Percentiles rank a stretch among this genome's conserved stretches.
Conservation (phyloP, 1,140 invertebrate species). For the Callitettix versicolor region DNA sequence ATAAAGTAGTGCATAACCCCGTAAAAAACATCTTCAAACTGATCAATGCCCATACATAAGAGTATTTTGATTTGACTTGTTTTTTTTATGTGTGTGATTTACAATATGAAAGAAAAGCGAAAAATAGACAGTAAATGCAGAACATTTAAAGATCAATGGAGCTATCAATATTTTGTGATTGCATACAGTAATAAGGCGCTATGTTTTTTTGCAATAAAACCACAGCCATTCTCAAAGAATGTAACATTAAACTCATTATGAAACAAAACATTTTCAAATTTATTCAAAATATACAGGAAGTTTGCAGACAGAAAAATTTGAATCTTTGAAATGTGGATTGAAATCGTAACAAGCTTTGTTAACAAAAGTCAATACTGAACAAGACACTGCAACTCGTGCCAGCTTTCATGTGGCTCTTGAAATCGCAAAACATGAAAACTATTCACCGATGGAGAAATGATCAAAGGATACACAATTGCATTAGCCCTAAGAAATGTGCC, state of each 20-base stretch:
- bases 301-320: slow-evolving; percentile 19
- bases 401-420: too few species aligned
- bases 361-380: too few species aligned
- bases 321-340: slow-evolving; percentile 14
- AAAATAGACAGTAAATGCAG: neutral
- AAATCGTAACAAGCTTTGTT: too few species aligned
- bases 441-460: too few species aligned
- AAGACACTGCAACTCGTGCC: too few species aligned
- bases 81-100: neutral
- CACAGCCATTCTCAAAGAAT: slow-evolving; percentile 21
- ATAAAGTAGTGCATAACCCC: too few species aligned
- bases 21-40: too few species aligned
- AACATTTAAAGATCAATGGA: neutral
- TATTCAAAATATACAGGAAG: slow-evolving; percentile 23
- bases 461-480: too few species aligned
- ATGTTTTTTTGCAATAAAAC: neutral
- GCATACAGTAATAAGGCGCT: neutral
- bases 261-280: slow-evolving; percentile 22
- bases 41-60: too few species aligned
- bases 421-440: too few species aligned
- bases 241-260: slow-evolving; percentile 23
- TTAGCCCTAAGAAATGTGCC: slow-evolving; percentile 14
- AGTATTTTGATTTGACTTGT: neutral
- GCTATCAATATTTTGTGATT: neutral
- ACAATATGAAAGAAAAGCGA: neutral